A percentile compares a stretch with the other conserved stretches of the same genome.
Evolutionary conservation across 2,888 invertebrate species (phyloP).

Genomic region (Rhopalosiphum nymphaeae): DNA sequence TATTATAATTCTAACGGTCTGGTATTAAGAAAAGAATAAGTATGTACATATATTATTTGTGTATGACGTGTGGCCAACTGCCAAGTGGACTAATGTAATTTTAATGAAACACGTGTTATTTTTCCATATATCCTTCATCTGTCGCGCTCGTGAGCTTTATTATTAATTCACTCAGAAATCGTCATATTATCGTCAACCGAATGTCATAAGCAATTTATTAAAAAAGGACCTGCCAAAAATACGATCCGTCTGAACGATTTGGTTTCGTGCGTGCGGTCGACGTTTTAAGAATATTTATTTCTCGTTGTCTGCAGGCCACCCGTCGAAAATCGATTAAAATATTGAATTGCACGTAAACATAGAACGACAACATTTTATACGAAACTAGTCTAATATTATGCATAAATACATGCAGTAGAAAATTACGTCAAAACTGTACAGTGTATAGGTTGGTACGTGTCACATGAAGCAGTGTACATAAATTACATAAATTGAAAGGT

Average conservation of each 20-base stretch:
- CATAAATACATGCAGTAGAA: not conserved
- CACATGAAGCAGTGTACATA: not conserved
- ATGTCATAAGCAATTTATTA: constrained; percentile 56
- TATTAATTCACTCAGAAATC: constrained; percentile 65
- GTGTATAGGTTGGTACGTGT: not conserved
- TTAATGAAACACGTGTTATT: constrained; percentile 64
- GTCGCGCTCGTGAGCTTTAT: constrained; percentile 45
- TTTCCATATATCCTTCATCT: constrained; percentile 47
- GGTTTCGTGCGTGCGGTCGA: constrained; percentile 23
- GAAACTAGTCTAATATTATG: not conserved
- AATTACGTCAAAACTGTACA: not conserved
- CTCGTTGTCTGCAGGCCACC: not conserved
- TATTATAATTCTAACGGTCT: not conserved
- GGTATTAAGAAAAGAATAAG: not conserved
- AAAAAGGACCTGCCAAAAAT: constrained; percentile 51
- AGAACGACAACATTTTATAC: not conserved
- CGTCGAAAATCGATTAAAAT: constrained; percentile 17
- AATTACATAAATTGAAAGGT: not conserved
- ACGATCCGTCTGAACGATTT: constrained; percentile 33
- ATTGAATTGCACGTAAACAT: not conserved
- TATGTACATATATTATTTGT: not conserved
- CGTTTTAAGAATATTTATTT: not conserved
- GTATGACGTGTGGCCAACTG: constrained; percentile 41
- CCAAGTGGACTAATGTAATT: constrained; percentile 64
- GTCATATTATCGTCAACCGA: constrained; percentile 60